phyloP scores from a whole-genome alignment of 2,797 vertebrate genomes.

The Darevskia mixta region DNA sequence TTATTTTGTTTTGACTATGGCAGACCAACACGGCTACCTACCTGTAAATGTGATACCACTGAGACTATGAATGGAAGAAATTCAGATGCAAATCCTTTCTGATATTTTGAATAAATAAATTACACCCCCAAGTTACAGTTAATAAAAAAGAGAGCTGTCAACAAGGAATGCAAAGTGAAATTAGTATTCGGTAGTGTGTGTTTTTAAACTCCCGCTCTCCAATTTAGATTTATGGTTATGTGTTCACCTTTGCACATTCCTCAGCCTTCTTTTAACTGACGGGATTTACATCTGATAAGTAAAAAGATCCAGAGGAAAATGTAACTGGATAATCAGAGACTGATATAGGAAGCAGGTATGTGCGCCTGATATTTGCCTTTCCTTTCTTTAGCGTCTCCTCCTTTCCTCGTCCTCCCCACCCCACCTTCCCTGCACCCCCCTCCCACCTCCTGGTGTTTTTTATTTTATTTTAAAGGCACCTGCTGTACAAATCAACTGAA shows the following conservation, averaged over 20 bases:
- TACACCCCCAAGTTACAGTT: no score
- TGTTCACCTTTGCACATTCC: background rate
- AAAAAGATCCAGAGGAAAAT: background rate
- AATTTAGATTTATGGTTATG: no score
- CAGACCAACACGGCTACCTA: no score
- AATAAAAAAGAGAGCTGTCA: no score
- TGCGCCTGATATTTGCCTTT: slow-evolving; percentile 35
- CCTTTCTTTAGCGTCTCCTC: slow-evolving; percentile 25
- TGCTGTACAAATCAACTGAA: slow-evolving; percentile 62
- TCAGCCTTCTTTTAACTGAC: background rate
- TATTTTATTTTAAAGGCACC: slow-evolving; percentile 49
- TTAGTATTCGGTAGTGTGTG: no score
- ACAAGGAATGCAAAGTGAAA: no score
- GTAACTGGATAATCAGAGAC: slow-evolving; percentile 19
- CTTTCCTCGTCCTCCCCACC: background rate
- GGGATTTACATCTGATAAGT: background rate
- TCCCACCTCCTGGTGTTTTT: slow-evolving; percentile 33
- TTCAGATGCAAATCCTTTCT: no score
- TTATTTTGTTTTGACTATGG: no score
- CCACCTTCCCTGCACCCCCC: background rate
- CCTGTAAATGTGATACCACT: no score
- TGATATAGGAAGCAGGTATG: slow-evolving; percentile 19
- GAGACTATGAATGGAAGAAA: no score
- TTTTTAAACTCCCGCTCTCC: no score
- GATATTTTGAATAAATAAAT: no score